phyloP scores from a whole-genome alignment of 2,888 invertebrate genomes.

The Bombylius major region DNA sequence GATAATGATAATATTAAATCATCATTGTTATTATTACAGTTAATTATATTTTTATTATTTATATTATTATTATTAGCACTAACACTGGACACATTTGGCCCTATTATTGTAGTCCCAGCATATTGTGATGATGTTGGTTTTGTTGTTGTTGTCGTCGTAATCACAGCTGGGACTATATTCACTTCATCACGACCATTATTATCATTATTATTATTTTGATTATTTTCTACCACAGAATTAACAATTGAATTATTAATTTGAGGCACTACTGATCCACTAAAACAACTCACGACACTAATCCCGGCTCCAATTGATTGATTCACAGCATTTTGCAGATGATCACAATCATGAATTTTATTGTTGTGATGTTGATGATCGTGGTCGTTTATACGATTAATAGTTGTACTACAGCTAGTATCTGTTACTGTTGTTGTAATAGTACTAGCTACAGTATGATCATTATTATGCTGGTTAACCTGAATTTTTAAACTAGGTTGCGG shows the following conservation, averaged over 20 bases:
- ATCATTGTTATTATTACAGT: neutral
- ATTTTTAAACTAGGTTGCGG: slow-evolving; percentile 33
- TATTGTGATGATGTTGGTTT: neutral
- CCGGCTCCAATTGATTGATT: slow-evolving; percentile 22
- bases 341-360: neutral
- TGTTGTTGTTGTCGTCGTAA: slow-evolving; percentile 3
- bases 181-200: slow-evolving; percentile 3
- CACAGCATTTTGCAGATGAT: slow-evolving; percentile 12
- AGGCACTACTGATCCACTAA: slow-evolving; percentile 16
- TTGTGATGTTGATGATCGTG: neutral
- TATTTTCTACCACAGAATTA: slow-evolving; percentile 6
- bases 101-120: neutral
- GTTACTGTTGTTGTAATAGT: slow-evolving; percentile 17
- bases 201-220: neutral
- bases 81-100: neutral
- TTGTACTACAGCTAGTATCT: slow-evolving; percentile 10
- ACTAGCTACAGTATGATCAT: slow-evolving; percentile 10
- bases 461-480: slow-evolving; percentile 28
- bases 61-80: neutral
- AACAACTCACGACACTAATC: slow-evolving; percentile 34
- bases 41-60: neutral
- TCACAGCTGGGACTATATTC: slow-evolving; percentile 5
- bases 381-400: slow-evolving; percentile 12
- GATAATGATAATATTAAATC: neutral
- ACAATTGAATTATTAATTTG: neutral